Conservation (phyloP, 2,113 vertebrate genomes). For the Chaetodon auriga region DNA sequence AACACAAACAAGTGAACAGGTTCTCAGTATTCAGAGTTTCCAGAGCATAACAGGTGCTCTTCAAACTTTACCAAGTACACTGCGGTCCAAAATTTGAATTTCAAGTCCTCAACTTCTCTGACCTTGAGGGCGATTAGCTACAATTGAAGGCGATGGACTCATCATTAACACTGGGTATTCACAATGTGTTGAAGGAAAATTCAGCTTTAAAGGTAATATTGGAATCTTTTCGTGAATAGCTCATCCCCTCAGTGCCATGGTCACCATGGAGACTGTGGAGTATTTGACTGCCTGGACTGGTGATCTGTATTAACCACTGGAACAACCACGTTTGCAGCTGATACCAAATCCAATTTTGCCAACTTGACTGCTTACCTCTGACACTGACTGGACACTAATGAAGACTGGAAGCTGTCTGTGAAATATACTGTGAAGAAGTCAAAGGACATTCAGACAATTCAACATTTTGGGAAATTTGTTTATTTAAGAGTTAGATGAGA, state of each 20-base stretch:
- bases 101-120: not conserved
- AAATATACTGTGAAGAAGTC: too few relatives aligned
- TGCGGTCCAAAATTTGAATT: not conserved
- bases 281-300: not conserved
- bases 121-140: not conserved
- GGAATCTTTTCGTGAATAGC: not conserved
- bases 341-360: too few relatives aligned
- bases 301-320: too few relatives aligned
- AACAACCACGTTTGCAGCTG: too few relatives aligned
- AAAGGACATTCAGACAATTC: too few relatives aligned
- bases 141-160: not conserved
- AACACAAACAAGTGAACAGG: not conserved
- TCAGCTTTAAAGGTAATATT: not conserved
- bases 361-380: too few relatives aligned
- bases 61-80: not conserved
- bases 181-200: too few relatives aligned
- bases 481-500: too few relatives aligned
- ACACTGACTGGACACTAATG: too few relatives aligned
- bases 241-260: too few relatives aligned
- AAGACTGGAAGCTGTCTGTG: too few relatives aligned
- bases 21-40: not conserved
- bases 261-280: constrained; percentile 22
- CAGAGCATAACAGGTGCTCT: not conserved
- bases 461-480: too few relatives aligned
- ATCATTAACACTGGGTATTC: not conserved